Base-by-base conservation (phyloP, 2,888 invertebrate genomes). In the Eumacrocentrus americanus region DNA sequence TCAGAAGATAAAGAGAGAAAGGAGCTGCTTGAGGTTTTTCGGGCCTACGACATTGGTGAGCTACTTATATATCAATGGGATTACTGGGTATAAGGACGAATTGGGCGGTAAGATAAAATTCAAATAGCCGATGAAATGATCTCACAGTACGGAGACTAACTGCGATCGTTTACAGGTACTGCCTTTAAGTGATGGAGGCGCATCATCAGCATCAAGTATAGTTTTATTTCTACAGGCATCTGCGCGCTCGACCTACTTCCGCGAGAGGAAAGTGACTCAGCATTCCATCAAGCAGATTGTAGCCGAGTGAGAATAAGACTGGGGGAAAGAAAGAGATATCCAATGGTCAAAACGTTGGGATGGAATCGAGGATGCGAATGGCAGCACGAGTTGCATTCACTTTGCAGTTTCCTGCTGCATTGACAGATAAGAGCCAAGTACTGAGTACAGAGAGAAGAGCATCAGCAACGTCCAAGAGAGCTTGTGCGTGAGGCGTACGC, bases 21-120 rank as follows among this genome's bases (percentile, higher is more conserved):
- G 22, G 29, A 48, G 40, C 48, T 44, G 29, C 22, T 60, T 51
- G 18, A 23, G 59, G 64, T 67, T 72, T 67, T 69, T 71, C 58
- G 64, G 67, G 68, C 67, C 72, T 76, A 75, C 73, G 76, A 74
- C 76, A 76, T 74, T 77, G 74, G 70, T 74, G 74, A 68, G 67
- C 76, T 70, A 77, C 78, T 77, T 77, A 29, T 29, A 29, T 29
- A 77, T 77, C 79, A 79, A 78, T 78, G 76, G 70, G 78, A 78
- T 73, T 74, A 78, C 71, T 73, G 73, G 74, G 66, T 71, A 72
- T 70, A 65, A 68, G 69, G 61, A 63, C 70, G n/a, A n/a, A n/a
- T n/a, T n/a, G n/a, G n/a, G n/a, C n/a, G n/a, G n/a, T n/a, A n/a
- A n/a, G n/a, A n/a, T n/a, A n/a, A n/a, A n/a, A n/a, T n/a, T n/a